Evolutionary conservation across 1,140 invertebrate species (phyloP), one percentile per base, ranked within the genome.

Genomic region (Drosophila burlai): DNA sequence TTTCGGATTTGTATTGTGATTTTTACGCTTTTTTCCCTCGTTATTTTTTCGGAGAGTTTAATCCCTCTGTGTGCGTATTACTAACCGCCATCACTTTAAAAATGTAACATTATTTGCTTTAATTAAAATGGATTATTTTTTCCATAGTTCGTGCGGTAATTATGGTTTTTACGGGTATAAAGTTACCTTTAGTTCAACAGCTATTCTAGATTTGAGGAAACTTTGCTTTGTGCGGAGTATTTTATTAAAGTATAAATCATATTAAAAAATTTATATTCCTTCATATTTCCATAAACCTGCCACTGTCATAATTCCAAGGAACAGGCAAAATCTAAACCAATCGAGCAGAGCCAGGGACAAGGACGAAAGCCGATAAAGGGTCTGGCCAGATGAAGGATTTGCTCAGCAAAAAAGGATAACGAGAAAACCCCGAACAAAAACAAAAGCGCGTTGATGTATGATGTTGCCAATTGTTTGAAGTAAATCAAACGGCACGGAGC

Each of bases 391-490:
- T 15, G 47, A 63, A 21, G 64, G 66, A 67, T 52, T 72, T 72
- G 26, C 43, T 29, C 21, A 43, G 34, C 54, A 54, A 50, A 77
- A 74, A 71, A 59, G 74, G 46, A 73, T 57, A 73, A 80, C 64
- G 60, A 77, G 67, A 64, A 43, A 62, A 68, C 64, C 40, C 40
- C 64, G 55, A 63, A 69, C 68, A 66, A 73, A 80, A 54, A 61
- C 60, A 71, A 71, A 83, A 71, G 75, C 81, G 87, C 85, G 85
- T 90, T 89, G 85, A 89, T 89, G 85, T 89, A 89, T 89, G 85
- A 90, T 89, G 85, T 89, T 89, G 85, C 85, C 85, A 89, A 89
- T 89, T 89, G 85, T 89, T 90, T 90, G 85, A 89, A 89, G 81
- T 89, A 89, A 89, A 89, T 89, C 85, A 90, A 89, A 90, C 79